These are phyloP conservation scores for Harmothoe impar DNA, from an alignment of 2,888 invertebrate genomes.

Conservation along the genomic window DNA sequence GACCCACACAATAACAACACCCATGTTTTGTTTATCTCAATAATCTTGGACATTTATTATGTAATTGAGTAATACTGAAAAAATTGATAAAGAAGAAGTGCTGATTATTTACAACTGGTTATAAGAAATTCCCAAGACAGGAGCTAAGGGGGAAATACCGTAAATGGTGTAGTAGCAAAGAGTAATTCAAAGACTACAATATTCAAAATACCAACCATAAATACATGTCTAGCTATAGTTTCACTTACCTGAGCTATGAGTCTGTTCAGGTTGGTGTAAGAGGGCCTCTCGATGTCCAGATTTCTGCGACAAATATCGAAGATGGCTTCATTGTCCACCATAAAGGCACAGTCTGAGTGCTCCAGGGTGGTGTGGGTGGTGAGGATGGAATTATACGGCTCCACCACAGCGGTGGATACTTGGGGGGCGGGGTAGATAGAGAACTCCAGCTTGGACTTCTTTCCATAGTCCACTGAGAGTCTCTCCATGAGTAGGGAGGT, in stretches of 20 bases:
- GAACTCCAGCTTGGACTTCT: slow-evolving; percentile 94
- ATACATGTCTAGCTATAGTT: no score
- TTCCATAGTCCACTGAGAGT: slow-evolving; percentile 91
- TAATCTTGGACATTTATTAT: no score
- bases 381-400: slow-evolving; percentile 57
- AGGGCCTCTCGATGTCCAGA: slow-evolving; percentile 89
- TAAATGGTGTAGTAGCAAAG: no score
- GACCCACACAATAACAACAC: no score
- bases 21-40: no score
- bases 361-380: slow-evolving; percentile 92
- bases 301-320: slow-evolving; percentile 73
- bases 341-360: slow-evolving; percentile 93
- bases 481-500: slow-evolving; percentile 94
- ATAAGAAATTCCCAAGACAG: no score
- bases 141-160: no score
- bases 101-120: no score
- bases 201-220: no score
- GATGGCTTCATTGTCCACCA: slow-evolving; percentile 77
- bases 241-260: slow-evolving; percentile 81
- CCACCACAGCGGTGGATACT: slow-evolving; percentile 90
- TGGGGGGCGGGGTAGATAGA: slow-evolving; percentile 95
- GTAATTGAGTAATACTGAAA: no score
- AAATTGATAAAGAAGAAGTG: no score
- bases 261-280: slow-evolving; percentile 90
- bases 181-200: no score